Percentiles rank a stretch among this genome's conserved stretches.
These are phyloP conservation scores for Brachionus sp. DNA, from an alignment of 1,140 invertebrate species.

Conservation along the genomic window DNA sequence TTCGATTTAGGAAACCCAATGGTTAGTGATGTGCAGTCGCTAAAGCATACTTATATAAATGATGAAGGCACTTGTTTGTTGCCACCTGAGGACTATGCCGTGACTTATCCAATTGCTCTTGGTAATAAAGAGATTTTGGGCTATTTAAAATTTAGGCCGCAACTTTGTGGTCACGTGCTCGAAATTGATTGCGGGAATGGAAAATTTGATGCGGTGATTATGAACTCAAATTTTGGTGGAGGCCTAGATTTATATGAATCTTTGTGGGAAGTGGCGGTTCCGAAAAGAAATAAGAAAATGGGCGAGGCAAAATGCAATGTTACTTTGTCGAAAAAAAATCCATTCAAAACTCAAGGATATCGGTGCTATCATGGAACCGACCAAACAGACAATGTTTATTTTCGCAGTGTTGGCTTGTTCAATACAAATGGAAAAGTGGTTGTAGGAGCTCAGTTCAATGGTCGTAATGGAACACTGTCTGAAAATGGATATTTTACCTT, in stretches of 20 bases:
- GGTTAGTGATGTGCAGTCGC: not conserved
- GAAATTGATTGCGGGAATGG: constrained; percentile 24
- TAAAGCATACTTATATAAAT: not conserved
- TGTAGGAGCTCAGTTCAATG: not conserved
- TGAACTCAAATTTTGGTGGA: constrained; percentile 33
- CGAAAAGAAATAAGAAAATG: constrained; percentile 14
- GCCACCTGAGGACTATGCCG: not conserved
- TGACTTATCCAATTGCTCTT: constrained; percentile 12
- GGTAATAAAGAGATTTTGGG: constrained; percentile 14
- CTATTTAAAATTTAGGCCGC: constrained; percentile 40
- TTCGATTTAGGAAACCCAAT: not conserved
- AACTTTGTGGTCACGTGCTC: constrained; percentile 32
- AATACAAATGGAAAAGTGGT: constrained; percentile 18
- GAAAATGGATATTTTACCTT: constrained; percentile 41
- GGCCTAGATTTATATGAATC: constrained; percentile 16
- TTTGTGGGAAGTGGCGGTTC: not conserved
- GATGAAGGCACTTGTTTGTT: constrained; percentile 1
- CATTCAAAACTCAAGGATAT: not conserved
- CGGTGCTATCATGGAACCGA: constrained; percentile 26
- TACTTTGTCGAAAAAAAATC: constrained; percentile 18
- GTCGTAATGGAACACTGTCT: not conserved
- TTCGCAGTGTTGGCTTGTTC: constrained; percentile 5
- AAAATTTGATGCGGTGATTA: not conserved
- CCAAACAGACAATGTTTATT: constrained; percentile 30
- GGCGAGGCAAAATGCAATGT: not conserved